Evolutionary conservation across 2,797 vertebrate species (phyloP).

Genomic region (Falco cherrug): DNA sequence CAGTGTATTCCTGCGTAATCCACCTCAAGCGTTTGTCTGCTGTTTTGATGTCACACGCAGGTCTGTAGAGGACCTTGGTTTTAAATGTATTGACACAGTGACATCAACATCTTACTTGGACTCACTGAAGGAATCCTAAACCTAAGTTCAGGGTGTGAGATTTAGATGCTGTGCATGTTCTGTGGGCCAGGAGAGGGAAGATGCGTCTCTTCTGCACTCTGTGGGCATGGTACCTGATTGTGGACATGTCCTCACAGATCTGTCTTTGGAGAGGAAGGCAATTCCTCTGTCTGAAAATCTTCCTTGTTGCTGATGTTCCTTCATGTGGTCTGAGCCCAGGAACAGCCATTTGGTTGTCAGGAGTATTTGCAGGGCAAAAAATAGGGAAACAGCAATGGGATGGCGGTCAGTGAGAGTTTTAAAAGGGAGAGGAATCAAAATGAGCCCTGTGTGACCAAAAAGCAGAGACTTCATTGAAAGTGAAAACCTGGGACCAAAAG

Average conservation of each 20-base stretch:
- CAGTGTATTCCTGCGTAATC: background rate
- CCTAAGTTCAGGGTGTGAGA: background rate
- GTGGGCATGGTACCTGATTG: background rate
- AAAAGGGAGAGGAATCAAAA: background rate
- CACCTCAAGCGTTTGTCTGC: accelerated
- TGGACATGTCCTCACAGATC: background rate
- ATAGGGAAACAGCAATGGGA: background rate
- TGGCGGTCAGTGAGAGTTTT: background rate
- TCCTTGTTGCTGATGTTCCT: background rate
- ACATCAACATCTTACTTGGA: background rate
- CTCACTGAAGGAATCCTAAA: background rate
- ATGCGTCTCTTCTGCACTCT: background rate
- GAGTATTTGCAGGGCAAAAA: background rate
- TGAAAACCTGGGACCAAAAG: background rate
- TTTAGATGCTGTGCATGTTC: background rate
- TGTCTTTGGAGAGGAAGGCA: background rate
- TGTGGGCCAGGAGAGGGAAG: background rate
- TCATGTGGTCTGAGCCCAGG: background rate
- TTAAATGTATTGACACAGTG: background rate
- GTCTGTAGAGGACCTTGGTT: background rate
- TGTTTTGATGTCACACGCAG: background rate
- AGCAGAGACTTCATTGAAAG: background rate
- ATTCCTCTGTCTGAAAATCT: background rate
- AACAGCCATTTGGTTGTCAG: background rate
- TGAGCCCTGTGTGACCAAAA: background rate